Evolutionary conservation across 2,888 invertebrate genomes (phyloP), one percentile per base, ranked within the genome.

Genomic region (Megamerina dolium): DNA sequence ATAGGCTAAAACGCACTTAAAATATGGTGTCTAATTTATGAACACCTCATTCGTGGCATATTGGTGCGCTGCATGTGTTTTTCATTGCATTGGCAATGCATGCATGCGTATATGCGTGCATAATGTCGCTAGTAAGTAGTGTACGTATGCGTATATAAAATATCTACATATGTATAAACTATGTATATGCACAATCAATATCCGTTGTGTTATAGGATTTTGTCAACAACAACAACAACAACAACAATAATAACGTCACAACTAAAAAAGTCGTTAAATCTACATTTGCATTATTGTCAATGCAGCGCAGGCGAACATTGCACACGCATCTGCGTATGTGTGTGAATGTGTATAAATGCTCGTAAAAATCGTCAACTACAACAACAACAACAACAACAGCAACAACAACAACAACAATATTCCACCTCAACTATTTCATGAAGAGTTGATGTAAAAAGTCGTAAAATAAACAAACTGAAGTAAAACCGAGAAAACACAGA

Each of bases 241-340:
- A n/a, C n/a, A n/a, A n/a, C n/a, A n/a, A n/a, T n/a, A n/a, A n/a
- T n/a, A n/a, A n/a, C n/a, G n/a, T n/a, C n/a, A n/a, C n/a, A n/a
- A n/a, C n/a, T n/a, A n/a, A n/a, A 21, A n/a, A 18, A 18, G 41
- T 34, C 34, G 34, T 41, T 33, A 41, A 41, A 41, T 19, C 20
- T 19, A 35, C 41, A 41, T 41, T 41, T 41, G 41, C 41, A 41
- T 41, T 41, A 21, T 41, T 34, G 41, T 29, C 26, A 34, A 41
- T 41, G 20, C 41, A 34, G 14, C 31, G 5, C 13, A 31, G 13
- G 27, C 33, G 12, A 33, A 18, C n/a, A n/a, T n/a, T n/a, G n/a
- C n/a, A n/a, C n/a, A n/a, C n/a, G n/a, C n/a, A n/a, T n/a, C n/a
- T n/a, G n/a, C n/a, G n/a, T n/a, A n/a, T n/a, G n/a, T n/a, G n/a